phyloP scores from a whole-genome alignment of 2,113 vertebrate species.

The Elephas maximus region DNA sequence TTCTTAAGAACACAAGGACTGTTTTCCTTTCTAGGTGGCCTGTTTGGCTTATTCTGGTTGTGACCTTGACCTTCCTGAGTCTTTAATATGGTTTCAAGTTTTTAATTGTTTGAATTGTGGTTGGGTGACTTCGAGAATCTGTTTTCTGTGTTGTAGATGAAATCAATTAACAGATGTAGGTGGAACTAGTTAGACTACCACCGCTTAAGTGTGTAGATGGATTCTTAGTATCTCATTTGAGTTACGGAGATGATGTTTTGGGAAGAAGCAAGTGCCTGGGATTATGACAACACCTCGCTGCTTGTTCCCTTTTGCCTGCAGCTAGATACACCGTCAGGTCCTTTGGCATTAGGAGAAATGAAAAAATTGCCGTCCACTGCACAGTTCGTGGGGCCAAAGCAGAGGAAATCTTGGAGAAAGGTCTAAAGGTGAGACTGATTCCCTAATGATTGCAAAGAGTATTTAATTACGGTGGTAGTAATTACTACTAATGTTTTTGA shows the following conservation, averaged over 20 bases:
- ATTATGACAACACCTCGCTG: rapidly evolving
- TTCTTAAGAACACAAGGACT: neutral
- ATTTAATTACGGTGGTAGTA: neutral
- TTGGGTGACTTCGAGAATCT: neutral
- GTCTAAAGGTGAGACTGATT: slow-evolving; percentile 90
- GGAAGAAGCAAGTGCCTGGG: neutral
- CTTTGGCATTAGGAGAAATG: slow-evolving; percentile 98
- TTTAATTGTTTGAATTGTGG: neutral
- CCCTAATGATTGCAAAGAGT: rapidly evolving
- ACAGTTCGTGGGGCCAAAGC: slow-evolving; percentile 98
- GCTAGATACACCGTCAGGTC: slow-evolving; percentile 98
- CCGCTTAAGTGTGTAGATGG: neutral
- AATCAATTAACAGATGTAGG: neutral
- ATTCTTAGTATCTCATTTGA: neutral
- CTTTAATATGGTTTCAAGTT: neutral
- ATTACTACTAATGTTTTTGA: neutral
- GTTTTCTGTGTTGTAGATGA: neutral
- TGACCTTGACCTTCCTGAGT: neutral
- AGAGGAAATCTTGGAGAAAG: slow-evolving; percentile 98
- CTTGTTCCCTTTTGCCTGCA: slow-evolving; percentile 76
- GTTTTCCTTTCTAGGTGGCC: neutral
- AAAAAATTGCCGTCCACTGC: slow-evolving; percentile 99
- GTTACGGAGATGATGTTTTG: neutral
- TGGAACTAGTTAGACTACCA: neutral
- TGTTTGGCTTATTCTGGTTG: neutral